Percentiles rank a stretch among this genome's conserved stretches.
These are phyloP conservation scores for Rhopalosiphum nymphaeae DNA, from an alignment of 2,888 invertebrate species.

Conservation along the genomic window DNA sequence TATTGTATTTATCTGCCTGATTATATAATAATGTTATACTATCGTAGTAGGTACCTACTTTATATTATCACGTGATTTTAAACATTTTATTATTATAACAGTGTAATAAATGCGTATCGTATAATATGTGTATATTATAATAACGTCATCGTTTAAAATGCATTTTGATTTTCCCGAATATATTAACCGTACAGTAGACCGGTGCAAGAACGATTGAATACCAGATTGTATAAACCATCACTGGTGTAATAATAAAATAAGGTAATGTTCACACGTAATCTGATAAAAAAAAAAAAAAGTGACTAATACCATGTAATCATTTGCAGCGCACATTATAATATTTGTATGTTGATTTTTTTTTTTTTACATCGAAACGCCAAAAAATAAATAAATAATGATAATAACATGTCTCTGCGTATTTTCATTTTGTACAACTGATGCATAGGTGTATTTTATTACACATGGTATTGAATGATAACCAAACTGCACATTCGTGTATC, in stretches of 20 bases:
- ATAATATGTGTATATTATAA: background rate
- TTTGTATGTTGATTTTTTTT: background rate
- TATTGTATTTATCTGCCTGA: background rate
- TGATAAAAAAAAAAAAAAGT: constrained; percentile 13
- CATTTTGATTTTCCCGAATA: background rate
- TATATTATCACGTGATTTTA: background rate
- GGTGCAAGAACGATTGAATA: background rate
- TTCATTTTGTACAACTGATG: background rate
- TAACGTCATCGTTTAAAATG: constrained; percentile 10
- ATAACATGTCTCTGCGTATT: background rate
- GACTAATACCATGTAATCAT: background rate
- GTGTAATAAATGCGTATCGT: background rate
- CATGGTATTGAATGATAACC: background rate
- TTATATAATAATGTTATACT: background rate
- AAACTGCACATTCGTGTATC: constrained; percentile 37
- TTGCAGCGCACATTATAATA: background rate
- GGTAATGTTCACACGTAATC: background rate
- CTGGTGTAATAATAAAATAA: background rate
- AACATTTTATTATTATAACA: background rate
- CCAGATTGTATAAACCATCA: background rate
- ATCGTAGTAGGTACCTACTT: background rate
- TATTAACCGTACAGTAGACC: background rate
- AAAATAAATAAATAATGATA: constrained; percentile 12
- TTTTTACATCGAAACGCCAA: background rate
- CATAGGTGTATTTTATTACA: background rate